Percentiles rank a stretch among this genome's conserved stretches.
phyloP scores from a whole-genome alignment of 2,797 vertebrate species.

The Phataginus tricuspis region DNA sequence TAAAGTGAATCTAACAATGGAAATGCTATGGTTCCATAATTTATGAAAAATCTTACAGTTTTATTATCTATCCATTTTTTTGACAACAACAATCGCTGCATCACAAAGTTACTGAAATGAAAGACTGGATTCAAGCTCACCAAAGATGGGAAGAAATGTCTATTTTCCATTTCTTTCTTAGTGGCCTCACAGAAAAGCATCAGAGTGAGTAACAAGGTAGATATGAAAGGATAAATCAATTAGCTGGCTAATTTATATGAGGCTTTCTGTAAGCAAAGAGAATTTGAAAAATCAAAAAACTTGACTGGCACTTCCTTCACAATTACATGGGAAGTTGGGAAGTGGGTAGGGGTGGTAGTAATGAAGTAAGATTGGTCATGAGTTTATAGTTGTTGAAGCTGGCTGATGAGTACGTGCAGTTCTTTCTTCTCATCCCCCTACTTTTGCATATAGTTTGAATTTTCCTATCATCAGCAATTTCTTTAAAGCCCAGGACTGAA shows the following conservation, averaged over 20 bases:
- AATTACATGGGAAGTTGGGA: not conserved
- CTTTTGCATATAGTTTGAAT: not conserved
- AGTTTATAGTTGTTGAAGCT: conserved; percentile 11
- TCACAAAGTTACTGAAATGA: not conserved
- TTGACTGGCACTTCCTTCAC: not conserved
- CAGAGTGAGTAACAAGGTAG: conserved; percentile 19
- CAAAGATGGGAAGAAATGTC: conserved; percentile 30
- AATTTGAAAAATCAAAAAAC: not conserved
- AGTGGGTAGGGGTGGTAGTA: not conserved
- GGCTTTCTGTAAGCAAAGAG: not conserved
- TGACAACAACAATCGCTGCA: not conserved
- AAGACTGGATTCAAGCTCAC: conserved; percentile 14
- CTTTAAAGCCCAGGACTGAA: not conserved
- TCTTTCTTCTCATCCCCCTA: not conserved
- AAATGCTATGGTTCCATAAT: conserved; percentile 44
- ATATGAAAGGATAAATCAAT: conserved; percentile 13
- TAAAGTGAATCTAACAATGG: conserved; percentile 9
- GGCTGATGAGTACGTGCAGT: no score
- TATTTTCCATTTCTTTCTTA: conserved; percentile 49
- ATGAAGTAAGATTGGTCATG: not conserved
- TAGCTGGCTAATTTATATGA: not conserved
- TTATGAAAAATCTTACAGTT: conserved; percentile 56
- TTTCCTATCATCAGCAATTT: conserved; percentile 9
- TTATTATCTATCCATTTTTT: conserved; percentile 56
- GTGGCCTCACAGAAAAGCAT: not conserved